Base-by-base conservation (phyloP, 2,888 invertebrate species). In the Cacoxenus indagator region DNA sequence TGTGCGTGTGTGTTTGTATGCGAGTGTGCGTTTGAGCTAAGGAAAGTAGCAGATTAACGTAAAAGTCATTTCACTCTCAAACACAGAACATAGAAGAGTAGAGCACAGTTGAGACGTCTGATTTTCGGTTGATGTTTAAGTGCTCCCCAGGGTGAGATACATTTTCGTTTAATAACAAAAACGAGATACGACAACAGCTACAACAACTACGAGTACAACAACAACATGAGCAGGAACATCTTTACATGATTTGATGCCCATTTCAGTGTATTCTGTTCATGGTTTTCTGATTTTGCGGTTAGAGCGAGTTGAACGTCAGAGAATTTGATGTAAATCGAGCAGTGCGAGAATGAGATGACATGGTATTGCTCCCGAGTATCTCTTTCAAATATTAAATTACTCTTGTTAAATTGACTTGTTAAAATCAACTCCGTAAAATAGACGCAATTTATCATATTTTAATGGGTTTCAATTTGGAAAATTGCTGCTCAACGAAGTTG, bases 371-470 rank as follows among this genome's bases (percentile, higher is more conserved):
- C 26, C 22, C 46, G 70, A 55, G 22, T 51, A 70, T 70, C 83
- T 82, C 80, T 81, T 81, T 80, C 83, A 84, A 82, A 82, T 86
- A 85, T 86, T 85, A 86, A 85, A 86, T 85, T 86, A 85, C 86
- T 84, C 85, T 85, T 85, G 86, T 84, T 85, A 84, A 86, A 85
- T 85, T 85, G 86, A 86, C 85, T 85, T 85, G 86, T 85, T 86
- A 85, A 84, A 85, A 83, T 78, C 76, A 78, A 81, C 76, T 84
- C 76, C 74, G 76, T 76, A 75, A 80, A 85, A 81, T 78, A 80
- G 83, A 81, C 75, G 82, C 81, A 84, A 84, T 84, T 84, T 84
- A 84, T 84, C 84, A 84, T 85, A 82, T 82, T 84, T 83, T 84
- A 81, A 85, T 83, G 78, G 76, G 82, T 76, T 81, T 73, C 82